Conservation (phyloP, 2,113 vertebrate genomes). For the Neogale vison region DNA sequence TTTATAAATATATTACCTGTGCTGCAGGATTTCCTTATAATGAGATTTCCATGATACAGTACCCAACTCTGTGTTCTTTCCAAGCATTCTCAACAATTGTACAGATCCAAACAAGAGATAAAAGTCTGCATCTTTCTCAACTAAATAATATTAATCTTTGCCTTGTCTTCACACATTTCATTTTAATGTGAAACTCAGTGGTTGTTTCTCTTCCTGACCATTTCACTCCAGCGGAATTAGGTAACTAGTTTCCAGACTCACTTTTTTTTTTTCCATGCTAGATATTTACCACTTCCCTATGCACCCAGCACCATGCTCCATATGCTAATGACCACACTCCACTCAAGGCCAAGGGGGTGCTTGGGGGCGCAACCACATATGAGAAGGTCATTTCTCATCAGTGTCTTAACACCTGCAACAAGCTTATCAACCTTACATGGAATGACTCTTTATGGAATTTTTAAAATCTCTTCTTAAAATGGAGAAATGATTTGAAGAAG, state of each 20-base stretch:
- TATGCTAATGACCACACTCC: neutral
- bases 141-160: conserved; percentile 1
- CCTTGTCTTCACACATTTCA: neutral
- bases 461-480: conserved; percentile 7
- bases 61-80: neutral
- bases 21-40: neutral
- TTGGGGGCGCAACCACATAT: neutral
- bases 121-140: neutral
- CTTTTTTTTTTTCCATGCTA: neutral
- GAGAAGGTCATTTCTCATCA: neutral
- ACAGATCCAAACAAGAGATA: neutral
- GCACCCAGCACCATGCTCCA: neutral
- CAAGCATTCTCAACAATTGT: neutral
- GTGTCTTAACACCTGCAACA: neutral
- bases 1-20: neutral
- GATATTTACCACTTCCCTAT: neutral
- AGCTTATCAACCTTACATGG: conserved; percentile 3
- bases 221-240: neutral
- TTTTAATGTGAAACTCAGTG: conserved; percentile 12
- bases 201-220: conserved; percentile 27
- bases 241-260: conserved; percentile 15
- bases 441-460: neutral
- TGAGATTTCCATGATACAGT: neutral
- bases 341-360: neutral
- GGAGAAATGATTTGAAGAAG: conserved; percentile 71